Conservation (phyloP, 2,797 vertebrate genomes). For the Pempheris klunzingeri region DNA sequence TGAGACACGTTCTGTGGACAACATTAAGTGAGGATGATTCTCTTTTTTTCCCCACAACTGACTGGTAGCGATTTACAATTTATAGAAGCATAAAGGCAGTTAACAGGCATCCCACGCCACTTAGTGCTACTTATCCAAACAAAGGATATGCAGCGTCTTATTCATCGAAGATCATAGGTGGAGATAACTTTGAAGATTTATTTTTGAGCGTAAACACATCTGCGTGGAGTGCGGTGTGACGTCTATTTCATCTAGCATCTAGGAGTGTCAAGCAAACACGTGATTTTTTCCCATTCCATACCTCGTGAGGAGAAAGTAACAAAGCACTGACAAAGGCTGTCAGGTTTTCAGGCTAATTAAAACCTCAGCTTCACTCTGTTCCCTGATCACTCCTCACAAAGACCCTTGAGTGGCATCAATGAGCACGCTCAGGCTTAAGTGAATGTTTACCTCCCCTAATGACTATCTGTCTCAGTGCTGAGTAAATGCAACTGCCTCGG, state of each 20-base stretch:
- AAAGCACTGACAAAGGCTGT: slow-evolving; percentile 79
- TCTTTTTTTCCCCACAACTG: slow-evolving; percentile 19
- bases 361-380: slow-evolving; percentile 79
- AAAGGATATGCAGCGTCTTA: slow-evolving; percentile 21
- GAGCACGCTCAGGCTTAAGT: slow-evolving; percentile 80
- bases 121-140: slow-evolving; percentile 37
- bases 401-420: slow-evolving; percentile 81
- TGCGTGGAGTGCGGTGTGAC: not conserved
- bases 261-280: slow-evolving; percentile 18
- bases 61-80: slow-evolving; percentile 36
- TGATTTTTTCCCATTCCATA: not conserved
- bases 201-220: slow-evolving; percentile 20
- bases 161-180: slow-evolving; percentile 17
- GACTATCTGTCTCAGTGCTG: slow-evolving; percentile 80
- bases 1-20: slow-evolving; percentile 32
- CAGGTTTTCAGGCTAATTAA: slow-evolving; percentile 84
- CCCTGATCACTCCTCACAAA: slow-evolving; percentile 79
- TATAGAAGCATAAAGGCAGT: not conserved
- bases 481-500: slow-evolving; percentile 73
- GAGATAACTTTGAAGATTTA: slow-evolving; percentile 30
- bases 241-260: slow-evolving; percentile 22
- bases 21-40: slow-evolving; percentile 13
- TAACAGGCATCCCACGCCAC: slow-evolving; percentile 26
- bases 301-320: slow-evolving; percentile 41
- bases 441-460: slow-evolving; percentile 86